Base-by-base conservation (phyloP, 37 sponge, comb jelly and placozoan species). In the Cliona cf. orientalis region DNA sequence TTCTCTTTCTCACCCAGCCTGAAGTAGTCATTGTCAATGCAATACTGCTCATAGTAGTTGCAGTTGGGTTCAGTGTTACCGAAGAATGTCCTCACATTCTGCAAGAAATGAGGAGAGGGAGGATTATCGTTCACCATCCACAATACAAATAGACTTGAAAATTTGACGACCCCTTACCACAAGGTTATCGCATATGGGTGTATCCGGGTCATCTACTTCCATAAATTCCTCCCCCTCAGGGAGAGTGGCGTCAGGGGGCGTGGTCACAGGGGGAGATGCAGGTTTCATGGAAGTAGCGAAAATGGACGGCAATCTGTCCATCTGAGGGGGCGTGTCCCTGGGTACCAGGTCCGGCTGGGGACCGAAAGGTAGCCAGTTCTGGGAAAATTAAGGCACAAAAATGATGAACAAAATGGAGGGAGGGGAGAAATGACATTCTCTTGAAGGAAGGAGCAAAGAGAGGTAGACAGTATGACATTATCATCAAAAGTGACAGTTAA, bases 11-110 rank as follows among this genome's bases (percentile, higher is more conserved):
- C 43, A 92, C 93, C 93, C 22, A 86, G 66, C 58, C 75, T 76
- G 82, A 93, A 93, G 59, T 53, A 42, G 72, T 86, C 81, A 5
- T 76, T 74, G 44, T 93, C 93, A 58, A 93, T 86, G 62, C 86
- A 89, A 72, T 79, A 93, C 74, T 93, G 93, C 39, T 89, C 86
- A 56, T 82, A 93, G 59, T 86, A 89, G 35, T 74, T 78, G 61
- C 72, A 80, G 60, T 53, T 62, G 2, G 81, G 39, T n/a, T 80
- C 89, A 34, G 87, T 83, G 58, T 76, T 72, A 14, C 62, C 21
- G 28, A 69, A 79, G 23, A 42, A 67, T 41, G 69, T 37, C 60
- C 38, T 14, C 35, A 90, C 71, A 70, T 76, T 90, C 58, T 71
- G 55, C n/a, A 40, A 25, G 60, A n/a, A n/a, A n/a, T n/a, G n/a